Evolutionary conservation across 2,113 vertebrate species (phyloP).

Genomic region (Carassius gibelio): DNA sequence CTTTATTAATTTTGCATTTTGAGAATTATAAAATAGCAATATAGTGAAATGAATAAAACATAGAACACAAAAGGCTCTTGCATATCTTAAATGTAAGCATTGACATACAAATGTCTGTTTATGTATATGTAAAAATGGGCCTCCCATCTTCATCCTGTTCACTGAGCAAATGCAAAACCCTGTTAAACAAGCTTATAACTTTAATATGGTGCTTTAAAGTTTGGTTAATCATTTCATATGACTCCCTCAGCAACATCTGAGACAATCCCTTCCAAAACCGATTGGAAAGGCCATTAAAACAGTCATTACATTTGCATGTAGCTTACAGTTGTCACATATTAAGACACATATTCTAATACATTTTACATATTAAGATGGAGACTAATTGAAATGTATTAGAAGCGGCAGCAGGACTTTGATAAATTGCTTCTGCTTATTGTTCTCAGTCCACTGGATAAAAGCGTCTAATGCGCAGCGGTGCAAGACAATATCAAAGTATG

Average conservation of each 20-base stretch:
- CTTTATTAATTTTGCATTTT: background rate
- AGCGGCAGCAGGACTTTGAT: background rate
- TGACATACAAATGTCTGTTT: background rate
- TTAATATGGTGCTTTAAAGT: background rate
- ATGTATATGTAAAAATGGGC: background rate
- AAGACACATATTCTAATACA: background rate
- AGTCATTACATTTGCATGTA: background rate
- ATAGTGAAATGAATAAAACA: background rate
- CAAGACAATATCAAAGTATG: background rate
- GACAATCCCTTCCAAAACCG: background rate
- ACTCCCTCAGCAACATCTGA: background rate
- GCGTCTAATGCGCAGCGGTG: background rate
- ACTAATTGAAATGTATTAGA: background rate
- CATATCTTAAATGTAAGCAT: too few relatives aligned
- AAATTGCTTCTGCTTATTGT: background rate
- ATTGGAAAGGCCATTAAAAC: background rate
- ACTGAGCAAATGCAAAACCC: background rate
- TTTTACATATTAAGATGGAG: background rate
- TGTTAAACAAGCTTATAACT: background rate
- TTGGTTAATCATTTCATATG: constrained; percentile 2
- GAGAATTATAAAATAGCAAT: background rate
- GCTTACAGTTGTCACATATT: background rate
- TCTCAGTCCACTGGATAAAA: background rate
- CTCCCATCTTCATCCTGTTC: background rate
- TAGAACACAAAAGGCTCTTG: background rate